A percentile compares a stretch with the other conserved stretches of the same genome.
Evolutionary conservation across 2,888 invertebrate species (phyloP).

Genomic region (Pheosia gnoma): DNA sequence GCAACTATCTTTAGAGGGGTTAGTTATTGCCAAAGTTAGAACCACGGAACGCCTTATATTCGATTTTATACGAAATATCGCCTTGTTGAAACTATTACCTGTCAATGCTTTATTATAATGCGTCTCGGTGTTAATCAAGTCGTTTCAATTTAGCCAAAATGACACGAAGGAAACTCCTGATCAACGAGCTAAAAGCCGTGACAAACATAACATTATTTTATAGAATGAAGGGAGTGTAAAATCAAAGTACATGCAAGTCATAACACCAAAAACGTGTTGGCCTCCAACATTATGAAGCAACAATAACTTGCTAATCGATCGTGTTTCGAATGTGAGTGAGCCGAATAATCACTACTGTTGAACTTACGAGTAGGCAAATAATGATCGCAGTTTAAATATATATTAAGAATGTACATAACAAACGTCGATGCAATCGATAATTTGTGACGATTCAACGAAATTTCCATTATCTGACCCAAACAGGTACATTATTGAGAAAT

Average conservation of each 20-base stretch:
- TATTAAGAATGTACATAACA: background rate
- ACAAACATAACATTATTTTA: background rate
- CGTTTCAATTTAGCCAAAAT: background rate
- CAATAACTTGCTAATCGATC: background rate
- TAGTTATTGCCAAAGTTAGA: constrained; percentile 16
- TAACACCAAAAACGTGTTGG: background rate
- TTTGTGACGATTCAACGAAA: constrained; percentile 3
- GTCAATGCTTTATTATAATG: background rate
- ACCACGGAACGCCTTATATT: background rate
- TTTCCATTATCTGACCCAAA: background rate
- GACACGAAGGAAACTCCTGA: background rate
- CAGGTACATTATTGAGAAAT: background rate
- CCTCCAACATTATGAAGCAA: background rate
- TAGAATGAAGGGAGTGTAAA: background rate
- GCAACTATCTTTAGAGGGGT: constrained; percentile 20
- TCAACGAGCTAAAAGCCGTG: background rate
- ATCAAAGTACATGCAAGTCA: background rate
- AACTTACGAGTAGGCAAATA: background rate
- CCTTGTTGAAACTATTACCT: too few relatives aligned
- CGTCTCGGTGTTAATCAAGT: background rate
- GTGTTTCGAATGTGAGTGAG: background rate
- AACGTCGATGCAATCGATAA: background rate
- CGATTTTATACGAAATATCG: background rate
- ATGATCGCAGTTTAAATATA: background rate
- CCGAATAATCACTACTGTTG: too few relatives aligned